phyloP scores from a whole-genome alignment of 2,113 vertebrate genomes.

The Mungos mungo region DNA sequence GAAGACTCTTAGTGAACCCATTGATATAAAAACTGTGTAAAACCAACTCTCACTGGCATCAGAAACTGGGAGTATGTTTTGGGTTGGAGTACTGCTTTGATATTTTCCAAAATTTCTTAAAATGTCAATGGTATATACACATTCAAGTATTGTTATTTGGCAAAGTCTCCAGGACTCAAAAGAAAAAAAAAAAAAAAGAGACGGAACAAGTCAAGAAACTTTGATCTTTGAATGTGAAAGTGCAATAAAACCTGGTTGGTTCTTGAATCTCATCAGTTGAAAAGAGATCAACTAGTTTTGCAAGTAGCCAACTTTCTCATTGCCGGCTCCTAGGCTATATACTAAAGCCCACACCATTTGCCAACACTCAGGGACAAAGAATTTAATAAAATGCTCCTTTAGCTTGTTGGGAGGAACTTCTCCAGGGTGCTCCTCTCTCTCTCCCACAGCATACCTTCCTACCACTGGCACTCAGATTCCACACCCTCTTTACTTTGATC shows the following conservation, averaged over 20 bases:
- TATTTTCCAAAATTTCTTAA: constrained; percentile 44
- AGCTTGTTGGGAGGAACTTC: not conserved
- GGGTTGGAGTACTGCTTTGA: not conserved
- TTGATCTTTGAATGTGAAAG: not conserved
- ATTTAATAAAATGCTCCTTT: constrained; percentile 9
- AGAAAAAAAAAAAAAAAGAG: no score
- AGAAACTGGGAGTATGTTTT: not conserved
- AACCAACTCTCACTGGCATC: not conserved
- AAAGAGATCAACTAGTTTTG: constrained; percentile 32
- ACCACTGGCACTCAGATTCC: not conserved
- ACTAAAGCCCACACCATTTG: not conserved
- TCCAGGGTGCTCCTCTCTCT: not conserved
- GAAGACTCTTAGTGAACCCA: no score
- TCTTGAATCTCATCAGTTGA: not conserved
- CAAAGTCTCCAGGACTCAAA: not conserved
- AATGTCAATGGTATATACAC: not conserved
- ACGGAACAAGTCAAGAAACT: not conserved
- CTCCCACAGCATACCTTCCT: not conserved
- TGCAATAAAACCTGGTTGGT: not conserved
- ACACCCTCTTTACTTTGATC: constrained; percentile 2
- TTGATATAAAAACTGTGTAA: not conserved
- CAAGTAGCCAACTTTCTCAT: not conserved
- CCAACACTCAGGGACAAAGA: not conserved
- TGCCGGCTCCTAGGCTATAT: not conserved
- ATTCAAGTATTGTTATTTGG: not conserved